phyloP scores from a whole-genome alignment of 2,888 invertebrate genomes.

The Marronus borbonicus region DNA sequence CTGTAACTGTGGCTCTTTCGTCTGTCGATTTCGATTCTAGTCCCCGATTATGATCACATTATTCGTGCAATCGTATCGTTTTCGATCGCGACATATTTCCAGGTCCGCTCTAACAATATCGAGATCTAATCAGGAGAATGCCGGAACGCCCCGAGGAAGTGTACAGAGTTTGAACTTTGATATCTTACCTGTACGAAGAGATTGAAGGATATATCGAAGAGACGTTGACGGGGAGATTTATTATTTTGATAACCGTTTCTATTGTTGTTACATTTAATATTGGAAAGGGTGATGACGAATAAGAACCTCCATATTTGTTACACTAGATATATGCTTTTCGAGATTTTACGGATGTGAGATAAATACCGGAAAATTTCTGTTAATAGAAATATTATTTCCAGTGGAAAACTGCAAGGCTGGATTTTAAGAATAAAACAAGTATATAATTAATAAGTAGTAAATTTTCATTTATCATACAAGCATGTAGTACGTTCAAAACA shows the following conservation, averaged over 20 bases:
- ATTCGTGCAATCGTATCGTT: not conserved
- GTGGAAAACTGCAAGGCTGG: too few species aligned
- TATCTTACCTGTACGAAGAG: not conserved
- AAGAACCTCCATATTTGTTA: too few species aligned
- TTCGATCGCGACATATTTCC: not conserved
- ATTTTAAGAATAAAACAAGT: too few species aligned
- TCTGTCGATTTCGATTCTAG: not conserved
- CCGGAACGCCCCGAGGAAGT: constrained; percentile 4
- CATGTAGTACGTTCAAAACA: too few species aligned
- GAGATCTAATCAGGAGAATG: constrained; percentile 11
- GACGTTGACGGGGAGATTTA: not conserved
- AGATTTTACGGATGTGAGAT: too few species aligned
- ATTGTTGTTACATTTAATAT: not conserved
- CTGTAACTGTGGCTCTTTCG: constrained; percentile 1
- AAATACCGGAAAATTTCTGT: too few species aligned
- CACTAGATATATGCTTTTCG: too few species aligned
- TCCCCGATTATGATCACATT: not conserved
- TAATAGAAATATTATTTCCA: too few species aligned
- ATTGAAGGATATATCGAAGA: not conserved
- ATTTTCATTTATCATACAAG: too few species aligned
- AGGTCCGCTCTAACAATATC: constrained; percentile 2
- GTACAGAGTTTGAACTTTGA: not conserved
- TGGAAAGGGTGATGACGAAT: not conserved
- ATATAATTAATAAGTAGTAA: too few species aligned
- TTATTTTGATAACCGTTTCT: not conserved